Conservation (phyloP, 2,113 vertebrate species). For the Chaetops frenatus region DNA sequence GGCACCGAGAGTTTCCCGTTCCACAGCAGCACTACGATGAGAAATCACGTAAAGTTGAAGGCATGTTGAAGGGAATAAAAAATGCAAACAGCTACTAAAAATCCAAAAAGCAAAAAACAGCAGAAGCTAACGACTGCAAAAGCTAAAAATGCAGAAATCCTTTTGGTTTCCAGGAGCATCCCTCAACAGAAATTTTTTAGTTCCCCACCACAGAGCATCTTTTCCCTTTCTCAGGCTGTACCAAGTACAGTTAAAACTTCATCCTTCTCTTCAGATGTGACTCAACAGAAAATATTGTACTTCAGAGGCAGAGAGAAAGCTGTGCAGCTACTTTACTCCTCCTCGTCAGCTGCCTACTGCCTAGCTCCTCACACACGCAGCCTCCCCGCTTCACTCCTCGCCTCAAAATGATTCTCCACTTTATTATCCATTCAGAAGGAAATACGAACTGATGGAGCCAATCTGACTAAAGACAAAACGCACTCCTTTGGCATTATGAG, state of each 20-base stretch:
- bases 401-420: conserved; percentile 32
- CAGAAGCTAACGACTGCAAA: not conserved
- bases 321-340: conserved; percentile 73
- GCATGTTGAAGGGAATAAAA: not conserved
- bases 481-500: not conserved
- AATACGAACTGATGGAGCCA: conserved; percentile 31
- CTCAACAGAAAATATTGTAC: conserved; percentile 60
- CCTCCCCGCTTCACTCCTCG: conserved; percentile 32
- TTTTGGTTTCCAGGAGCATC: conserved; percentile 22
- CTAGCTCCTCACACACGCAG: conserved; percentile 53
- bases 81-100: conserved; percentile 39
- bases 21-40: conserved; percentile 1
- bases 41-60: conserved; percentile 40
- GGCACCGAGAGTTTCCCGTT: conserved; percentile 44
- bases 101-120: conserved; percentile 50
- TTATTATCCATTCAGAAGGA: conserved; percentile 58
- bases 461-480: conserved; percentile 42
- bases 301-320: conserved; percentile 68
- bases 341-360: conserved; percentile 78
- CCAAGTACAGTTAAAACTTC: conserved; percentile 67
- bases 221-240: conserved; percentile 22
- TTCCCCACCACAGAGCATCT: not conserved
- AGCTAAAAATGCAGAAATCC: conserved; percentile 59
- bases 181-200: conserved; percentile 24
- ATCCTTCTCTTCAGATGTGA: conserved; percentile 59